Percentiles rank a stretch among this genome's conserved stretches.
These are phyloP conservation scores for Polymixis lichenea DNA, from an alignment of 2,888 invertebrate species.

Conservation along the genomic window DNA sequence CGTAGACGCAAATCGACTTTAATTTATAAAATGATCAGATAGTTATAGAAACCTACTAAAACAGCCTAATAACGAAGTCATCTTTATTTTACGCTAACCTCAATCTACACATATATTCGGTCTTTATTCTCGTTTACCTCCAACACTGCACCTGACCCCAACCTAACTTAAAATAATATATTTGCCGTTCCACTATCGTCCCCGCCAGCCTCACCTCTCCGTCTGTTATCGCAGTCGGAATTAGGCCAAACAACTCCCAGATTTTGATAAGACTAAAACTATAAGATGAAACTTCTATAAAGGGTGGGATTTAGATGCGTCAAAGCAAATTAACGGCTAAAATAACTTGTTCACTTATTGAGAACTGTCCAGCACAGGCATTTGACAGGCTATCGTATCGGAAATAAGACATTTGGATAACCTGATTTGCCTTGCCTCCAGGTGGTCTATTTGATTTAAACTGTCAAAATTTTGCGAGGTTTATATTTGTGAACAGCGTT, in stretches of 20 bases:
- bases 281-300: conserved; percentile 8
- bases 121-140: not conserved
- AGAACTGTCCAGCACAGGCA: no score
- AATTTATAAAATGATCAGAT: no score
- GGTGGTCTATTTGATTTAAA: no score
- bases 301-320: not conserved
- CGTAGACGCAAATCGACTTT: no score
- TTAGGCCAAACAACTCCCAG: conserved; percentile 38
- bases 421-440: no score
- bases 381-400: no score
- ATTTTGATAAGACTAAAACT: conserved; percentile 47
- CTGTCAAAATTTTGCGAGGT: no score
- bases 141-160: not conserved
- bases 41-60: not conserved
- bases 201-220: conserved; percentile 1
- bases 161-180: conserved; percentile 30
- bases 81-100: not conserved
- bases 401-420: no score
- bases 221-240: conserved; percentile 45
- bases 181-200: conserved; percentile 26
- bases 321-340: not conserved
- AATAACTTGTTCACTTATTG: not conserved
- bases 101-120: not conserved
- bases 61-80: not conserved
- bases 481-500: no score